Percentiles rank a stretch among this genome's conserved stretches.
phyloP scores from a whole-genome alignment of 2,797 vertebrate genomes.

The Odontamblyopus lacepedii region DNA sequence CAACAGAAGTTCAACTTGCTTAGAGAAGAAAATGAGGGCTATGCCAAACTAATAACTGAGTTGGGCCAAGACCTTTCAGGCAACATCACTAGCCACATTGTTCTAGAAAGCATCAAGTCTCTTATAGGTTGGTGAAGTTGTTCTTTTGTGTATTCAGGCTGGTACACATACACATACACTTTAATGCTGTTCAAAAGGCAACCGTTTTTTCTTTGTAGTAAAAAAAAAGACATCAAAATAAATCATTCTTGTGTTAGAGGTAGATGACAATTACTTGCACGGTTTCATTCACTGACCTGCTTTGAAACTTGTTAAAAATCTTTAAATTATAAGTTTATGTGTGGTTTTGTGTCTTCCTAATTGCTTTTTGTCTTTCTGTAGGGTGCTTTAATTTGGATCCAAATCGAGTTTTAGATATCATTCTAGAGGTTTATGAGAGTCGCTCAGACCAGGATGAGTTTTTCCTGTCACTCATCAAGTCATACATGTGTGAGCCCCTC shows the following conservation, averaged over 20 bases:
- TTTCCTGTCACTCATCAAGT: constrained; percentile 95
- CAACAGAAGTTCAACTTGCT: constrained; percentile 99
- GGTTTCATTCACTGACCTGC: too few species aligned
- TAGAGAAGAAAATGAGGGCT: constrained; percentile 98
- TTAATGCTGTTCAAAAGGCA: too few species aligned
- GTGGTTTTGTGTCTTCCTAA: background rate
- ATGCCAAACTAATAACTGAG: constrained; percentile 96
- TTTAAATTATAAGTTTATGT: background rate
- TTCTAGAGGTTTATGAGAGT: constrained; percentile 96
- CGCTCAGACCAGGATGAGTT: constrained; percentile 96
- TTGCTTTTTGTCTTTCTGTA: constrained; percentile 44
- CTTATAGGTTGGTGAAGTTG: constrained; percentile 88
- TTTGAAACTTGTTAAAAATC: too few species aligned
- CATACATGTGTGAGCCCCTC: constrained; percentile 98
- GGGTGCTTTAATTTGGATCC: constrained; percentile 99
- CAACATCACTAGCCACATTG: constrained; percentile 92
- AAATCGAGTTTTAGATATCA: constrained; percentile 97
- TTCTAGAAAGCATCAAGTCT: constrained; percentile 98
- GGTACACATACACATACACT: background rate
- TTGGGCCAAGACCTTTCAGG: constrained; percentile 95
- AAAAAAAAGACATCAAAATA: too few species aligned
- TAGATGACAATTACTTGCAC: too few species aligned
- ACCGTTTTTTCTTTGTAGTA: too few species aligned
- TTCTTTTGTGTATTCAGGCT: background rate
- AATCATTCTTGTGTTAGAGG: too few species aligned